These are phyloP conservation scores for Plumapathes pennacea DNA, from an alignment of 92 coral and sea anemone species.

Conservation along the genomic window DNA sequence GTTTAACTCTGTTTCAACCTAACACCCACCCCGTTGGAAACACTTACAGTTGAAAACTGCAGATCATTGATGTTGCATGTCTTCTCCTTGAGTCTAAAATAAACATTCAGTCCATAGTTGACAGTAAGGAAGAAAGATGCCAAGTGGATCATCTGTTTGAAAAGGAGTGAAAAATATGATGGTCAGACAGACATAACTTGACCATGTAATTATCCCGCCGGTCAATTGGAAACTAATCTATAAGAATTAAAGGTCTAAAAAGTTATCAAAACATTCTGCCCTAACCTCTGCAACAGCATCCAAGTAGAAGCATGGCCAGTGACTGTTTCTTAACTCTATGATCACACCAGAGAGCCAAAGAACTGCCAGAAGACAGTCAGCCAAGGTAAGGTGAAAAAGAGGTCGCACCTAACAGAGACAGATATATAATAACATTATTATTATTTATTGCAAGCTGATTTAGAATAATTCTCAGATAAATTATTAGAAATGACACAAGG, in stretches of 20 bases:
- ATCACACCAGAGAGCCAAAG: constrained; percentile 71
- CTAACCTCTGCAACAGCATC: constrained; percentile 81
- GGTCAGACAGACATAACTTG: not conserved
- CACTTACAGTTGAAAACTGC: constrained; percentile 61
- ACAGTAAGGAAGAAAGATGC: constrained; percentile 91
- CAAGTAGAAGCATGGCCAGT: constrained; percentile 57
- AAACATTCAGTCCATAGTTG: constrained; percentile 87
- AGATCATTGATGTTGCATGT: constrained; percentile 41
- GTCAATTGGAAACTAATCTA: not conserved
- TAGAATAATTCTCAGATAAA: too few species aligned
- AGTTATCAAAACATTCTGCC: not conserved
- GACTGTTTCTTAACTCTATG: constrained; percentile 27
- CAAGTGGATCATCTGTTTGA: constrained; percentile 65
- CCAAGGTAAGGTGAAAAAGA: constrained; percentile 77
- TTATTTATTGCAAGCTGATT: too few species aligned
- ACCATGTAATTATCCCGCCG: not conserved
- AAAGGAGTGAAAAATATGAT: not conserved
- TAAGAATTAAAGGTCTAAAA: not conserved
- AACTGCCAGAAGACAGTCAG: constrained; percentile 71
- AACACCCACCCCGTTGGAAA: too few species aligned
- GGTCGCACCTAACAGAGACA: constrained; percentile 70
- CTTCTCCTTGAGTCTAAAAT: constrained; percentile 64
- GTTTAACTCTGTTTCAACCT: too few species aligned
- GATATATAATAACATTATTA: too few species aligned
- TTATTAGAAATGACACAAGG: too few species aligned